phyloP scores from a whole-genome alignment of 2,113 vertebrate genomes.

The Gila orcuttii region DNA sequence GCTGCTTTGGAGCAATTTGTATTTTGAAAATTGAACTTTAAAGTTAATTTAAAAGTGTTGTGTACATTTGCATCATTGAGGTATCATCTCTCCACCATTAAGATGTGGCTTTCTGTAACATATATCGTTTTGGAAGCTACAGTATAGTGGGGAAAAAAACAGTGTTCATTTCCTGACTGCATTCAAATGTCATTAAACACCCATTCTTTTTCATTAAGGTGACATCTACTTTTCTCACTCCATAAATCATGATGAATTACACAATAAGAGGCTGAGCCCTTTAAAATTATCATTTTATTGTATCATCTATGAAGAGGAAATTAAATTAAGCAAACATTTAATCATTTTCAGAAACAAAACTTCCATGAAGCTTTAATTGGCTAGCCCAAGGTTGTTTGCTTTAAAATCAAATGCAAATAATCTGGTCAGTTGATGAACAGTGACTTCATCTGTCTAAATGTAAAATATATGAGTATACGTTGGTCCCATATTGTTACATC shows the following conservation, averaged over 20 bases:
- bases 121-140: conserved; percentile 40
- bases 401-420: conserved; percentile 16
- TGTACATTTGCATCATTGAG: neutral
- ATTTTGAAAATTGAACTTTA: neutral
- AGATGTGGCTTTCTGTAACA: conserved; percentile 1
- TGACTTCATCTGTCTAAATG: neutral
- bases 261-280: conserved; percentile 56
- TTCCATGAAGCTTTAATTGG: neutral
- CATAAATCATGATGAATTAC: conserved; percentile 71
- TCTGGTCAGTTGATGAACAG: neutral
- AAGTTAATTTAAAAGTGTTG: neutral
- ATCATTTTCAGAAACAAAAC: conserved; percentile 22
- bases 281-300: conserved; percentile 58
- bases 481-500: neutral
- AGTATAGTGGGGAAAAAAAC: conserved; percentile 58
- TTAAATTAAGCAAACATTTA: conserved; percentile 46
- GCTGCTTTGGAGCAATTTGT: conserved; percentile 36
- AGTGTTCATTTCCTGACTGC: conserved; percentile 73
- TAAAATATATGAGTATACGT: neutral
- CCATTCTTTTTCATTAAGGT: conserved; percentile 72
- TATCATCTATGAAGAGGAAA: conserved; percentile 46
- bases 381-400: conserved; percentile 1
- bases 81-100: neutral
- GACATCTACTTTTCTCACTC: conserved; percentile 56
- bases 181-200: conserved; percentile 66